Evolutionary conservation across 2,797 vertebrate species (phyloP), one percentile per base, ranked within the genome.

Genomic region (Orientallactaga sibirica): DNA sequence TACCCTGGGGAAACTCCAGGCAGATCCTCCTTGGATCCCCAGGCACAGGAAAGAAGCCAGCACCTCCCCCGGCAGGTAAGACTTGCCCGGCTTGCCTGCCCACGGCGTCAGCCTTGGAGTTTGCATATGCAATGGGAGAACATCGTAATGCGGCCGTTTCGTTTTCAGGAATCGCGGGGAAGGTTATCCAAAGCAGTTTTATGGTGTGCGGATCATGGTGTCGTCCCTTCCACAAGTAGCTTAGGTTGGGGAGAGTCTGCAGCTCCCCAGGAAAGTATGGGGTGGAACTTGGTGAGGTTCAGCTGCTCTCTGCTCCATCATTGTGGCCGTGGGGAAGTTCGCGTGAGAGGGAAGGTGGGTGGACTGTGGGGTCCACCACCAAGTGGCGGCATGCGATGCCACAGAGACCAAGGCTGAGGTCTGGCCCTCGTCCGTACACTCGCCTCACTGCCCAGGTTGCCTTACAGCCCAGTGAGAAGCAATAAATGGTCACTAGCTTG

Each of bases 1-100:
- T 24, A 10, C 41, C 22, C 43, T 2, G 1, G 9, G 64, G 41
- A 20, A 61, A 2, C 27, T 37, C 0, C 79, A 64, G 95, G 86
- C 77, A 55, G 90, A 71, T 8, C 82, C 37, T 25, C 14, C 7
- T 8, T 0, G 7, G 52, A 9, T 55, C 41, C 52, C 48, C 18
- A 3, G 25, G 91, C 2, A 43, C 64, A 3, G 4, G 19, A 29
- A 11, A 71, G 7, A 37, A 22, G 68, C 52, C 58, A 7, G 5
- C 82, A 1, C 37, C 14, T 8, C 5, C 92, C 62, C 1, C 55
- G 14, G 7, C 92, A 95, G 96, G 97, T 97, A 92, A 90, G 95
- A 24, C 52, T 58, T 58, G 55, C 55, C 55, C 29, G 2, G 3
- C 11, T 41, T 0, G 6, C 24, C 15, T 0, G 4, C 25, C 33